Evolutionary conservation across 2,888 invertebrate species (phyloP).

Genomic region (Scrobipalpa atriplicella): DNA sequence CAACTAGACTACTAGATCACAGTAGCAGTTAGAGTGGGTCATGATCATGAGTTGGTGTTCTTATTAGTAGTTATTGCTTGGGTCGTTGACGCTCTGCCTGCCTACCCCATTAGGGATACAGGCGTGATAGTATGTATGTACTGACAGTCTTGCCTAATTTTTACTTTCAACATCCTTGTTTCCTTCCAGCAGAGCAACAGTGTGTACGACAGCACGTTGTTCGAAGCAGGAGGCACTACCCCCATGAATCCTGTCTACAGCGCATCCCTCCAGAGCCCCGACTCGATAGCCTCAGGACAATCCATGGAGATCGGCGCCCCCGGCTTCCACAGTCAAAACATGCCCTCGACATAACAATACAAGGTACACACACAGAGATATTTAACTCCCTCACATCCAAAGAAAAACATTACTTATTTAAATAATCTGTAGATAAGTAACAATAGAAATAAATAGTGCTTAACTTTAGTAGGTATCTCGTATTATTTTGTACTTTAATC

Average conservation of each 20-base stretch:
- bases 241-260: constrained; percentile 87
- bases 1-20: no score
- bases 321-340: constrained; percentile 54
- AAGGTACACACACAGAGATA: constrained; percentile 32
- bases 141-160: no score
- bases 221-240: constrained; percentile 85
- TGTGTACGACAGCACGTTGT: constrained; percentile 88
- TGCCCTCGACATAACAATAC: constrained; percentile 70
- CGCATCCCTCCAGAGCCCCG: constrained; percentile 88
- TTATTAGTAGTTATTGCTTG: no score
- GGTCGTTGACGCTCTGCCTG: no score
- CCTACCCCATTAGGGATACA: no score
- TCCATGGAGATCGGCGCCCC: constrained; percentile 68
- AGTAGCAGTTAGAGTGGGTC: no score
- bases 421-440: constrained; percentile 33
- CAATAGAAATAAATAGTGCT: constrained; percentile 31
- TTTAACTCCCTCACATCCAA: constrained; percentile 49
- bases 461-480: constrained; percentile 30
- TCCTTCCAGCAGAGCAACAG: constrained; percentile 84
- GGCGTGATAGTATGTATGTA: no score
- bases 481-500: constrained; percentile 40
- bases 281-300: constrained; percentile 84
- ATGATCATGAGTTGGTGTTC: no score
- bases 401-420: constrained; percentile 46
- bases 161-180: background rate